phyloP scores from a whole-genome alignment of 2,888 invertebrate species.

The Reticulitermes lucifugus region DNA sequence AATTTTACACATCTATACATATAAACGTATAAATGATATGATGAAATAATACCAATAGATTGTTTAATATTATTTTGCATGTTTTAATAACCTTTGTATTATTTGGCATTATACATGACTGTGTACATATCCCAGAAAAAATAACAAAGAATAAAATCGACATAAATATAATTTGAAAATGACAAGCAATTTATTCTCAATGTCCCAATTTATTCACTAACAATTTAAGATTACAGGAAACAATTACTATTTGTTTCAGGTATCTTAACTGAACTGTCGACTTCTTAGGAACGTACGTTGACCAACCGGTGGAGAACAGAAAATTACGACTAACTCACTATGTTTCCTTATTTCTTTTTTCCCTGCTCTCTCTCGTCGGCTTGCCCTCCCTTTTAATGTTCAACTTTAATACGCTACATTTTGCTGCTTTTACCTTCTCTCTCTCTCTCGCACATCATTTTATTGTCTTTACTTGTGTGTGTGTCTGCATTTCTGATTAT shows the following conservation, averaged over 20 bases:
- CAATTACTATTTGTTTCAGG: conserved; percentile 11
- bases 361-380: conserved; percentile 8
- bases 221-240: neutral
- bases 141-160: too few species aligned
- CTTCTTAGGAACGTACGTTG: neutral
- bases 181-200: neutral
- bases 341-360: conserved; percentile 31
- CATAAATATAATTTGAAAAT: too few species aligned
- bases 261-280: neutral
- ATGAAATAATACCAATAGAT: too few species aligned
- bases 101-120: too few species aligned
- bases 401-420: conserved; percentile 32
- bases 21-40: too few species aligned
- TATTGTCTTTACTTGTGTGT: conserved; percentile 35
- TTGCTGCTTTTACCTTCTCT: conserved; percentile 11
- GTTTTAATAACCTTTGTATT: too few species aligned
- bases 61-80: too few species aligned
- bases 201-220: neutral
- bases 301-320: conserved; percentile 6
- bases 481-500: conserved; percentile 10
- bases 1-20: too few species aligned
- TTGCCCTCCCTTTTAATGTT: conserved; percentile 27
- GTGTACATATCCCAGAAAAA: too few species aligned
- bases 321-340: conserved; percentile 31
- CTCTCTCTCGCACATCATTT: neutral